Evolutionary conservation across 2,888 invertebrate genomes (phyloP).

Genomic region (Pyrocoelia pectoralis): DNA sequence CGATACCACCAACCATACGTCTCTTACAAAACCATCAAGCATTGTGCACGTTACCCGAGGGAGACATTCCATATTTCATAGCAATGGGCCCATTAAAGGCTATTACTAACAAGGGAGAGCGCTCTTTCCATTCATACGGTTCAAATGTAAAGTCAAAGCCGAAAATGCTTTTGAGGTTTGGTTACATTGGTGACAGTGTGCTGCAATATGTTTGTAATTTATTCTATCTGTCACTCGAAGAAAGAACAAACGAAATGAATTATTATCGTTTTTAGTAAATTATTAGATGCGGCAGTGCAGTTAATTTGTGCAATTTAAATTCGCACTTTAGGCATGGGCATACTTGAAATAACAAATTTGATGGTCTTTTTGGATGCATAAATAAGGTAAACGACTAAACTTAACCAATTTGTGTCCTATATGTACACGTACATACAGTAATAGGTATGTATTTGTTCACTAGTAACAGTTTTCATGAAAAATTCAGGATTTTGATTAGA

Average conservation of each 20-base stretch:
- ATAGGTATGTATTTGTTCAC: too few relatives aligned
- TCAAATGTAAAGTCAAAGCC: constrained; percentile 49
- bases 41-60: constrained; percentile 47
- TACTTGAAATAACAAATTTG: too few relatives aligned
- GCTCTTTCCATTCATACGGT: constrained; percentile 47
- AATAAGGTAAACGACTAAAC: too few relatives aligned
- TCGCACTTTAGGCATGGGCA: too few relatives aligned
- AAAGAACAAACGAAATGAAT: constrained; percentile 22
- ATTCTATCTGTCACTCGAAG: constrained; percentile 49
- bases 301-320: background rate
- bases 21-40: constrained; percentile 42
- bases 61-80: constrained; percentile 56
- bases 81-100: constrained; percentile 57
- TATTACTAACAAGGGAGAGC: constrained; percentile 54
- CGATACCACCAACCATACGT: constrained; percentile 33
- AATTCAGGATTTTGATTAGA: too few relatives aligned
- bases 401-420: too few relatives aligned
- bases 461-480: too few relatives aligned
- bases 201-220: constrained; percentile 55
- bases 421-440: too few relatives aligned
- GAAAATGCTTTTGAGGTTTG: constrained; percentile 51
- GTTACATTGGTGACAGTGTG: constrained; percentile 53
- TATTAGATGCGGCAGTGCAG: background rate
- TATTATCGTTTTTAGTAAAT: constrained; percentile 6
- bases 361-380: too few relatives aligned